A percentile compares a stretch with the other conserved stretches of the same genome.
Conservation (phyloP, 1,140 invertebrate species). For the Drosophila ohnishii region DNA sequence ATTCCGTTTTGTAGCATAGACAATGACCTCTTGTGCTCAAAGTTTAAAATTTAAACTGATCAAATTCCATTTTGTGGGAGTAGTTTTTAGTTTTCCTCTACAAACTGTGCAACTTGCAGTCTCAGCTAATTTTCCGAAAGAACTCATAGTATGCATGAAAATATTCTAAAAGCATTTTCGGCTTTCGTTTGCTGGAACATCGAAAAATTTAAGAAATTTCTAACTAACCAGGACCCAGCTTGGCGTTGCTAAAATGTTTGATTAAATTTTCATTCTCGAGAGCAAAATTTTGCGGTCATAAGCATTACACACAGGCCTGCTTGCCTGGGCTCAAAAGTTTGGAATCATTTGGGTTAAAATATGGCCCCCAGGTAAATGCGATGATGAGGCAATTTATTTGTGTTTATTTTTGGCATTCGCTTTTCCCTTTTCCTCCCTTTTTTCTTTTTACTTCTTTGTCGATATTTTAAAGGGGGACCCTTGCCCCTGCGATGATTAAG, state of each 20-base stretch:
- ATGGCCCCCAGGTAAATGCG: conserved; percentile 42
- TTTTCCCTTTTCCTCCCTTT: background rate
- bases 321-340: conserved; percentile 35
- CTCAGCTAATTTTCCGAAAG: conserved; percentile 22
- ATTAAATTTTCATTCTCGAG: conserved; percentile 36
- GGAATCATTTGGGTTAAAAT: conserved; percentile 40
- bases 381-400: conserved; percentile 55
- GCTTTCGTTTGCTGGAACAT: background rate
- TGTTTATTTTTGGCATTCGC: conserved; percentile 42
- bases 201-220: conserved; percentile 14
- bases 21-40: background rate
- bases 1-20: background rate
- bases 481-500: conserved; percentile 58
- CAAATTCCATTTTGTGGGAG: conserved; percentile 23
- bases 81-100: background rate
- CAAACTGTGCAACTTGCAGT: conserved; percentile 24
- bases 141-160: conserved; percentile 23
- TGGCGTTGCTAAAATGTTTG: conserved; percentile 23
- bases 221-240: background rate
- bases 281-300: conserved; percentile 19
- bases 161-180: conserved; percentile 36
- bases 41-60: conserved; percentile 13
- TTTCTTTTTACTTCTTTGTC: conserved; percentile 39
- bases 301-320: conserved; percentile 8
- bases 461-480: conserved; percentile 42